phyloP scores from a whole-genome alignment of 2,113 vertebrate species.

The Phylloscopus trochilus region DNA sequence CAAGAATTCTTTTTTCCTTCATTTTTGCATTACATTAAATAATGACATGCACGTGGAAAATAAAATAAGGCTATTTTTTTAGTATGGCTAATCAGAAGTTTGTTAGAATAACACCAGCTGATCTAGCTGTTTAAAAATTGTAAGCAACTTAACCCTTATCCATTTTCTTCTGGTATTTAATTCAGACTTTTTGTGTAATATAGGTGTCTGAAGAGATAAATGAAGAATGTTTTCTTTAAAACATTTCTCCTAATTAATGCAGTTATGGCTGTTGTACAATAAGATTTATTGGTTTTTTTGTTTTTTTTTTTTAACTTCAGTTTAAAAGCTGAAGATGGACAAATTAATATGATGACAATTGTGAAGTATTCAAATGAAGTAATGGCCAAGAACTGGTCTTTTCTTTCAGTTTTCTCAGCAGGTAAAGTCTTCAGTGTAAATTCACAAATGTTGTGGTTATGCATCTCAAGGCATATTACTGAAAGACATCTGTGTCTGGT shows the following conservation, averaged over 20 bases:
- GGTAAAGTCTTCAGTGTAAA: background rate
- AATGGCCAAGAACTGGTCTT: background rate
- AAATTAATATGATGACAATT: background rate
- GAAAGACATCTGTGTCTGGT: background rate
- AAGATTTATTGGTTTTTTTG: background rate
- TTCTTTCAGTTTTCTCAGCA: background rate
- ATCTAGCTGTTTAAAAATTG: background rate
- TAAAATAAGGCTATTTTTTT: background rate
- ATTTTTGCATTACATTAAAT: background rate
- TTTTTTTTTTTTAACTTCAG: background rate
- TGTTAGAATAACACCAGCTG: background rate
- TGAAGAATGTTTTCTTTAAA: background rate
- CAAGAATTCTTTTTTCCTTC: background rate
- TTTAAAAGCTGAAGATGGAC: background rate
- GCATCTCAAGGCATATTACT: background rate
- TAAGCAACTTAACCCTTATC: background rate
- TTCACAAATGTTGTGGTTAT: background rate
- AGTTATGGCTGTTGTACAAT: background rate
- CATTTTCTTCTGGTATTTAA: background rate
- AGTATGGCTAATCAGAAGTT: background rate
- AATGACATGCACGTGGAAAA: background rate
- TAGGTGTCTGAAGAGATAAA: background rate
- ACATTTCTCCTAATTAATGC: background rate
- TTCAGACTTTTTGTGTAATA: background rate
- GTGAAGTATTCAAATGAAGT: background rate